Percentiles rank a stretch among this genome's conserved stretches.
phyloP scores from a whole-genome alignment of 2,113 vertebrate genomes.

The Chloropsis cyanopogon region DNA sequence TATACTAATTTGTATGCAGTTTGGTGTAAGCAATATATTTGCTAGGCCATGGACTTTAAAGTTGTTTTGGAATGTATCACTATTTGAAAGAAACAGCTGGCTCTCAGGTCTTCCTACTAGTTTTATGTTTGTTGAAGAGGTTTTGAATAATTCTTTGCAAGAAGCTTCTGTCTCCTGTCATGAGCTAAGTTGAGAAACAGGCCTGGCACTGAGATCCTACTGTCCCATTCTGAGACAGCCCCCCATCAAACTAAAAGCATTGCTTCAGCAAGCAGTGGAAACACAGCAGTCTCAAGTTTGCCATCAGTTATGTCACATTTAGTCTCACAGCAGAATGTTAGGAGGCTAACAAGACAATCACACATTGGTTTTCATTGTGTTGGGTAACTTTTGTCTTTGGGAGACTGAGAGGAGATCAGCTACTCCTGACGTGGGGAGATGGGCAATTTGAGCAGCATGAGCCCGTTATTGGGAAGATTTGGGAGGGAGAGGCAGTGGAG shows the following conservation, averaged over 20 bases:
- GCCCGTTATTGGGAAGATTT: neutral
- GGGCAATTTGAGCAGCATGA: neutral
- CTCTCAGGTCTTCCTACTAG: neutral
- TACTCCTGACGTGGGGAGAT: neutral
- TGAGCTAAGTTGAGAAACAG: neutral
- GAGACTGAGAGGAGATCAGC: neutral
- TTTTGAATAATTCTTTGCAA: neutral
- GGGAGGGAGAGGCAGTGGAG: neutral
- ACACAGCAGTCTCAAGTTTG: neutral
- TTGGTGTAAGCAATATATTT: neutral
- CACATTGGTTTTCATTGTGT: neutral
- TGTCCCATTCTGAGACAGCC: neutral
- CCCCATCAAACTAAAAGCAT: neutral
- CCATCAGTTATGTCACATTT: neutral
- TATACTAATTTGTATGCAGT: neutral
- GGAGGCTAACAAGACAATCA: neutral
- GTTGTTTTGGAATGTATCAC: neutral
- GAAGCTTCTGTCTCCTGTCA: neutral
- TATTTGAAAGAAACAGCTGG: neutral
- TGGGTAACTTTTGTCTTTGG: neutral
- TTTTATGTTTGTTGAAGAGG: neutral
- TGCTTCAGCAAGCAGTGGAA: neutral
- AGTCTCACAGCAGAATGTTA: neutral
- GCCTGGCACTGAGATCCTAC: neutral
- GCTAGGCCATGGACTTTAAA: neutral